Conservation (phyloP, 2,888 invertebrate genomes). For the Ametastegia equiseti region DNA sequence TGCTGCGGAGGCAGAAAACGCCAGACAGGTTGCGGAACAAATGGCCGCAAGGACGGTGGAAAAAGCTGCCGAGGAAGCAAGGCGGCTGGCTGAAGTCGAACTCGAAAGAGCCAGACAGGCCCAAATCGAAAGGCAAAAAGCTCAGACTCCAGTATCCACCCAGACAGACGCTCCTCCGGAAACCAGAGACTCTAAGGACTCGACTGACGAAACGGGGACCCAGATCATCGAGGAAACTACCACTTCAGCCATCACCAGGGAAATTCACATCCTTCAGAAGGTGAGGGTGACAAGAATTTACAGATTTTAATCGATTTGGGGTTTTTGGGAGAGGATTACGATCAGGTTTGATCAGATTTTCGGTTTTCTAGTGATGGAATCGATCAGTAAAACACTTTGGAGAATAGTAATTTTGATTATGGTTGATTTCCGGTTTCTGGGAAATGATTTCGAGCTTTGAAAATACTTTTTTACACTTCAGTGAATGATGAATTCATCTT, state of each 20-base stretch:
- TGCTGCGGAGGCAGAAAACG: slow-evolving; percentile 75
- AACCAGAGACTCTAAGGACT: slow-evolving; percentile 37
- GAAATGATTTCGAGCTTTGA: too few species aligned
- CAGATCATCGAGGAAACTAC: slow-evolving; percentile 63
- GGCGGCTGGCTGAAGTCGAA: slow-evolving; percentile 63
- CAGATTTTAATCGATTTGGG: not conserved
- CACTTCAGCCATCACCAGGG: slow-evolving; percentile 67
- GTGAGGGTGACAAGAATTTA: slow-evolving; percentile 52
- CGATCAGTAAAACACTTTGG: not conserved
- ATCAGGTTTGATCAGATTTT: not conserved
- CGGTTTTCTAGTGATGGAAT: not conserved
- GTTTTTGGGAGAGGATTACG: not conserved
- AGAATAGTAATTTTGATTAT: too few species aligned
- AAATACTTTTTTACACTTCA: too few species aligned
- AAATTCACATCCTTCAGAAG: slow-evolving; percentile 69
- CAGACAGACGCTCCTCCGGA: slow-evolving; percentile 62
- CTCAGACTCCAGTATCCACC: slow-evolving; percentile 60
- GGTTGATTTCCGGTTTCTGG: not conserved
- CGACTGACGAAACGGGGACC: slow-evolving; percentile 57
- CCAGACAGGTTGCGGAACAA: slow-evolving; percentile 75
- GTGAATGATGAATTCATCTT: slow-evolving; percentile 44
- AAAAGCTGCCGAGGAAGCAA: slow-evolving; percentile 68
- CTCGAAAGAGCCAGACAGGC: slow-evolving; percentile 60
- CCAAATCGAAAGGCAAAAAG: slow-evolving; percentile 56
- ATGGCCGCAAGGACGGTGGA: slow-evolving; percentile 71